phyloP scores from a whole-genome alignment of 2,888 invertebrate genomes.

The Biston betularia region DNA sequence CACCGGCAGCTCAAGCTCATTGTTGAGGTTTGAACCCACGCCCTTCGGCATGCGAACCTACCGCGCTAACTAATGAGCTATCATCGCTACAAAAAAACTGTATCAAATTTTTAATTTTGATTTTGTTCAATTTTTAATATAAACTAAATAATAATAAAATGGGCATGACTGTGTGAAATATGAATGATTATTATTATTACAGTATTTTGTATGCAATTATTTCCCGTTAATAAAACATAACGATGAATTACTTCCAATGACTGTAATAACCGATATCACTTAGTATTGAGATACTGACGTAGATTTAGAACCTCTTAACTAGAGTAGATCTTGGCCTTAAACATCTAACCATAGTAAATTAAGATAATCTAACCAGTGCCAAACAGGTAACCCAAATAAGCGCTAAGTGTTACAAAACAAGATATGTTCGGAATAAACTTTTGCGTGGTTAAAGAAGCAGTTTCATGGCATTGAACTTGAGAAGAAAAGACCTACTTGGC shows the following conservation, averaged over 20 bases:
- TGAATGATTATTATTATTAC: too few relatives aligned
- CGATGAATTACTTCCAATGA: neutral
- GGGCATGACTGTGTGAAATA: too few relatives aligned
- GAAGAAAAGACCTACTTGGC: conserved; percentile 71
- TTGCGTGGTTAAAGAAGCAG: conserved; percentile 57
- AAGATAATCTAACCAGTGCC: conserved; percentile 48
- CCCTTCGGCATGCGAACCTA: too few relatives aligned
- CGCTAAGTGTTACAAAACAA: conserved; percentile 43
- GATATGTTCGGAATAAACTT: conserved; percentile 55
- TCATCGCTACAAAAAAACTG: too few relatives aligned
- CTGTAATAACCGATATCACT: neutral
- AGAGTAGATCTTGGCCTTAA: conserved; percentile 41
- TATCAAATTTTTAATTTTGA: too few relatives aligned
- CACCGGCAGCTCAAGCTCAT: too few relatives aligned
- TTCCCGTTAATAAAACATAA: neutral
- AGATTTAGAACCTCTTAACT: conserved; percentile 22
- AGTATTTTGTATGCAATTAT: too few relatives aligned
- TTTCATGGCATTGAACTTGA: conserved; percentile 83
- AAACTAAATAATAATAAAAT: too few relatives aligned
- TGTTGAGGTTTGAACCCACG: too few relatives aligned
- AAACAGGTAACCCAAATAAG: conserved; percentile 47
- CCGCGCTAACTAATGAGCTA: too few relatives aligned
- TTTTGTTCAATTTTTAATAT: too few relatives aligned
- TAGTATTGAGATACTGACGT: neutral
- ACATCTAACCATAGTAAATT: conserved; percentile 44